Percentiles rank a stretch among this genome's conserved stretches.
Evolutionary conservation across 2,888 invertebrate species (phyloP).

Genomic region (Cerastis rubricosa): DNA sequence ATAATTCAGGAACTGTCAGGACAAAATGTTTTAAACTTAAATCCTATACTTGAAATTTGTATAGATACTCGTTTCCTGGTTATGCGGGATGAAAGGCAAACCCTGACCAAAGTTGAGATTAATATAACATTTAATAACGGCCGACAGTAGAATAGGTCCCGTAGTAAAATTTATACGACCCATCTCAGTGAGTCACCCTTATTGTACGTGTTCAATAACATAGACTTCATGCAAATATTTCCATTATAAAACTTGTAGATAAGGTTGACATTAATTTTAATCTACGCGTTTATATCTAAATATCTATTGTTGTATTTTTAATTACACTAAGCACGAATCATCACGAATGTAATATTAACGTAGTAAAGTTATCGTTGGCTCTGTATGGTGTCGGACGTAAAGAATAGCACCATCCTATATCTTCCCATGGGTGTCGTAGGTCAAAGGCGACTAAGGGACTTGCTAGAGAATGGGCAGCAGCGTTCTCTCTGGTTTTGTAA

Average conservation of each 20-base stretch:
- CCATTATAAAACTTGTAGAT: constrained; percentile 45
- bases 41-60: background rate
- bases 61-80: background rate
- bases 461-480: too few species aligned
- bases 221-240: constrained; percentile 41
- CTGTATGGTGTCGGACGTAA: too few species aligned
- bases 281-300: constrained; percentile 32
- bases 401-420: too few species aligned
- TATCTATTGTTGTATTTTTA: constrained; percentile 33
- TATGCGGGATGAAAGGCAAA: background rate
- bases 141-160: constrained; percentile 4
- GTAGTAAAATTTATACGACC: constrained; percentile 42
- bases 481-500: too few species aligned
- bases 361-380: too few species aligned
- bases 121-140: constrained; percentile 17
- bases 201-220: constrained; percentile 17
- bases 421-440: too few species aligned
- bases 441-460: too few species aligned
- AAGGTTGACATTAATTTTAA: constrained; percentile 27
- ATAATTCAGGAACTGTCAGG: background rate
- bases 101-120: background rate
- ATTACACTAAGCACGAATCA: constrained; percentile 11
- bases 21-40: background rate
- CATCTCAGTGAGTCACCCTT: constrained; percentile 24
- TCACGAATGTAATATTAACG: constrained; percentile 3